Base-by-base conservation (phyloP, 2,797 vertebrate species). In the Leptoclinus maculatus region DNA sequence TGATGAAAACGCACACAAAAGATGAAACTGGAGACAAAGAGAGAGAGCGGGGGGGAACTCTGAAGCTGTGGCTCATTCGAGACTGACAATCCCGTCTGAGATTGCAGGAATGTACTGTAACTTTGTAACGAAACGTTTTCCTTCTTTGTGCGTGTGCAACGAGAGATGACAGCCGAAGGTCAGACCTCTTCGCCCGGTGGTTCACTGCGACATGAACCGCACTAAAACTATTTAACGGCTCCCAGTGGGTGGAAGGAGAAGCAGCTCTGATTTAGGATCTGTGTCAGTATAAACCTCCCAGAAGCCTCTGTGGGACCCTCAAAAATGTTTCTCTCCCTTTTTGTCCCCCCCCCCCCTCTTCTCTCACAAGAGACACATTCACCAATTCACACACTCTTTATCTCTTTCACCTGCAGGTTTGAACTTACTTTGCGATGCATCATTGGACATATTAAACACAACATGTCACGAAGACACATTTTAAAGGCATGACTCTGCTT, bases 1-100 rank as follows among this genome's bases (percentile, higher is more conserved):
- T 76, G 87, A 87, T 90, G 90, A 92, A 86, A 90, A 90, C 76
- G 0, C 23, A 19, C 85, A 82, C 79, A 89, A 88, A 79, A 79
- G 87, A 84, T 74, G 86, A 80, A 85, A 91, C 65, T 63, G 34
- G 80, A 91, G 76, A 83, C 45, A 8, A 5, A 70, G 66, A 65
- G 6, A 70, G 66, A 65, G 41, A 23, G 32, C 63, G 71, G 23
- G 57, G 71, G 23, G 57, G 60, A 34, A 34, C 49, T 71, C 49
- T 73, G 36, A 78, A 79, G 64, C 53, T 67, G 29, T 27, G 11
- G 34, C 41, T 69, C 47, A 39, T 80, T 83, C 69, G 34, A 56
- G 38, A 68, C 79, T 73, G 64, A 82, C 36, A 59, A 62, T 41
- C 9, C 9, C 6, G 17, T 34, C 19, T 1, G 16, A 72, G 43